Evolutionary conservation across 1,140 invertebrate species (phyloP).

Genomic region (Bombus superbus): DNA sequence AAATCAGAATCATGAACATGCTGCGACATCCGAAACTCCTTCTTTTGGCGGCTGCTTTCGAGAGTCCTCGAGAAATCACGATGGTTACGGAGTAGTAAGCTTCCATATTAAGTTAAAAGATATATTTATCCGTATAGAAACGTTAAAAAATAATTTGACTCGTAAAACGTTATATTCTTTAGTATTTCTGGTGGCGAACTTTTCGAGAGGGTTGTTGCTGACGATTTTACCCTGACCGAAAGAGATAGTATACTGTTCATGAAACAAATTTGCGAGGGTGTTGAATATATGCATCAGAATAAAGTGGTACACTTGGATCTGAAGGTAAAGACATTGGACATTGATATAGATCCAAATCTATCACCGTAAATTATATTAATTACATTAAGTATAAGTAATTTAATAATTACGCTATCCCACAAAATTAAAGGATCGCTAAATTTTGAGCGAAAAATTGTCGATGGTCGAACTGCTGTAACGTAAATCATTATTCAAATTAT

Average conservation of each 20-base stretch:
- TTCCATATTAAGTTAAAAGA: background rate
- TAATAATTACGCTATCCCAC: too few relatives aligned
- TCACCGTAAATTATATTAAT: too few relatives aligned
- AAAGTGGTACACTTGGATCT: slow-evolving; percentile 95
- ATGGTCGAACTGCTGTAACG: too few relatives aligned
- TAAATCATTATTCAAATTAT: background rate
- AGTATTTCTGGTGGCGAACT: slow-evolving; percentile 96
- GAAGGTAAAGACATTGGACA: slow-evolving; percentile 83
- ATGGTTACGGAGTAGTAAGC: slow-evolving; percentile 98
- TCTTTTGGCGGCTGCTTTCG: slow-evolving; percentile 93
- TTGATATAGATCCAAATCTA: too few relatives aligned
- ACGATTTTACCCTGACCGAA: slow-evolving; percentile 96
- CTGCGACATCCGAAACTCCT: slow-evolving; percentile 95
- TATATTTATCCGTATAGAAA: too few relatives aligned
- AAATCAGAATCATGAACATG: slow-evolving; percentile 96
- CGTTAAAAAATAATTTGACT: too few relatives aligned
- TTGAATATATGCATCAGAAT: slow-evolving; percentile 94
- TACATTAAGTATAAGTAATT: too few relatives aligned
- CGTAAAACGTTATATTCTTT: too few relatives aligned
- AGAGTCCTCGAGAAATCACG: slow-evolving; percentile 92
- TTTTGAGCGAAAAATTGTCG: background rate
- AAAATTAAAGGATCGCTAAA: too few relatives aligned
- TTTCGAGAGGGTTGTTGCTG: slow-evolving; percentile 95
- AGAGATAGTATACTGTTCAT: slow-evolving; percentile 95
- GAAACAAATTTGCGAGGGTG: slow-evolving; percentile 94